Evolutionary conservation across 2,797 vertebrate genomes (phyloP), one percentile per base, ranked within the genome.

Genomic region (Octomys mimax): DNA sequence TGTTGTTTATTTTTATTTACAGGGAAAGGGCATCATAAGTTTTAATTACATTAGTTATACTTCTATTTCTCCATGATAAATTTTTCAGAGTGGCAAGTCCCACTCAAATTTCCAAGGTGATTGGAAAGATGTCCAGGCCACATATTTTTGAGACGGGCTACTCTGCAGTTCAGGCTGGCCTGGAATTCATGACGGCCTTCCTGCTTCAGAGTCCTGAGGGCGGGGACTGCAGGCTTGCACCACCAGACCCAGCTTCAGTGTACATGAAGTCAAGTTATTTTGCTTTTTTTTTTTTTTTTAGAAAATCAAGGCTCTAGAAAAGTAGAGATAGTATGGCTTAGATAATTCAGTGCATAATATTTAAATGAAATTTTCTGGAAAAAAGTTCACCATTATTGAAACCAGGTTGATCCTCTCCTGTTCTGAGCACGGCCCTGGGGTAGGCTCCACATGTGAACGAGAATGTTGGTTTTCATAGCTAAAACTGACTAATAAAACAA

Each of bases 161-260:
- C 33, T 2, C 66, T 68, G 33, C 33, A n/a, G 6, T 19, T 33
- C 33, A n/a, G 33, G 33, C 33, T 19, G 14, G 31, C 16, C 16
- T 68, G n/a, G 33, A n/a, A n/a, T 16, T n/a, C 16, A 3, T 19
- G 66, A 8, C 19, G 16, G 16, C n/a, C 66, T 68, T 68, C 16
- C 26, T 19, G 16, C 64, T 18, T n/a, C 33, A 68, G 33, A 6
- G 6, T 19, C 66, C 16, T n/a, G 14, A 68, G 16, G 33, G 33
- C 16, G 16, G 33, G 33, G 16, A n/a, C n/a, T n/a, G 3, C 6
- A n/a, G 66, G 16, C 16, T 14, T 16, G 66, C 6, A n/a, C 66
- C 33, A n/a, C 14, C 66, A n/a, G 0, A 5, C 16, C 14, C 2
- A 33, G 6, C 5, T n/a, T 5, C 14, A 71, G 70, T 24, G 6